Evolutionary conservation across 2,888 invertebrate species (phyloP), one percentile per base, ranked within the genome.

Genomic region (Idaea aversata): DNA sequence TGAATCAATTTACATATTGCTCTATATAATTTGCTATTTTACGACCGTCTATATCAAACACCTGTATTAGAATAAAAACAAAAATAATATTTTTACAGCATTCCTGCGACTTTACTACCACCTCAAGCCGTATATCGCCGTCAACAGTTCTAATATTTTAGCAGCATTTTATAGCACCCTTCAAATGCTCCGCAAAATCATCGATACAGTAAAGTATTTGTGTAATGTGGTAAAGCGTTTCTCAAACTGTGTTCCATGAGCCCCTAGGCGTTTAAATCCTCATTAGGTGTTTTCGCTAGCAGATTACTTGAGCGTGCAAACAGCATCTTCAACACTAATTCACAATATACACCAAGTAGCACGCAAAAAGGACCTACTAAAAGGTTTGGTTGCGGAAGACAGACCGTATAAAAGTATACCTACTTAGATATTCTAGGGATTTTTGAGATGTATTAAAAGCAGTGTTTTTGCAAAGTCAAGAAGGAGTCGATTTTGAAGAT

Each of bases 131-230:
- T 47, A 47, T 47, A 47, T 47, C 47, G 47, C 47, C 63, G 58
- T 59, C 15, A 59, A 59, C 58, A 59, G 16, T 5, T 63, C 57
- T 38, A 16, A 59, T 63, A 75, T 74, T 72, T 70, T 67, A 61
- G 65, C 65, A 68, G 65, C 71, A 70, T 74, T 72, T 76, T 73
- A 75, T 70, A 66, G 65, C 70, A 63, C 73, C 74, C 73, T 72
- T 74, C 74, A 74, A 71, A 71, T 59, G 68, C 66, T 71, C 75
- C 81, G 73, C 79, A 79, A 88, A 87, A 88, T 88, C 88, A 86
- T 88, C 86, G 87, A 87, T 86, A 85, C 78, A 82, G 80, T 85
- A 85, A 86, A 83, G 83, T 78, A 47, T 13, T 47, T 47, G 47
- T 47, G 47, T 47, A 47, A 47, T 47, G 10, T 47, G 13, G 47